phyloP scores from a whole-genome alignment of 2,888 invertebrate genomes.

The Caenorhabditis japonica region DNA sequence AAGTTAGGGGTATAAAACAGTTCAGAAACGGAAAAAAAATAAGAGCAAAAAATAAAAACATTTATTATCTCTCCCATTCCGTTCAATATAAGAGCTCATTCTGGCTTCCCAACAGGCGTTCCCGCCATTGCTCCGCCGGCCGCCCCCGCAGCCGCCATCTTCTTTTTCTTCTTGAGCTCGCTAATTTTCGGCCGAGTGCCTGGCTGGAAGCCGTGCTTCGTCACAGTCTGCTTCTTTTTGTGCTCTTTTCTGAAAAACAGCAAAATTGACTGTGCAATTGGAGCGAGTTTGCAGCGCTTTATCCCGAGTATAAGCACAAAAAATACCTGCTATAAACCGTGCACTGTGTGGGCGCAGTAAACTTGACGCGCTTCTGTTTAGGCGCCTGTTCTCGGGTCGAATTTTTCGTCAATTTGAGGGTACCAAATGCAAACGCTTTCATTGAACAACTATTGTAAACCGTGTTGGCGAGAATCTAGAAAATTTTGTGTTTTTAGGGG shows the following conservation, averaged over 20 bases:
- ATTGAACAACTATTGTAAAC: neutral
- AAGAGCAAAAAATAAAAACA: neutral
- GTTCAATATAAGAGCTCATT: neutral
- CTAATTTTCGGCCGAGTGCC: neutral
- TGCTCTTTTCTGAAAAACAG: constrained; percentile 2
- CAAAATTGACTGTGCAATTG: neutral
- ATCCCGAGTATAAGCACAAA: no score
- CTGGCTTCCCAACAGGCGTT: neutral
- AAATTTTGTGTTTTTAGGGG: no score
- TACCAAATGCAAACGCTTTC: neutral
- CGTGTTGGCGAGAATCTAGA: constrained; percentile 6
- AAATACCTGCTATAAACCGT: neutral
- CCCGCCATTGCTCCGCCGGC: neutral
- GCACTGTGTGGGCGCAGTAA: neutral
- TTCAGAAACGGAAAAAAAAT: no score
- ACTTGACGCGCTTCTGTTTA: no score
- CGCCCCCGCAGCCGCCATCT: neutral
- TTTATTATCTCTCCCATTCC: neutral
- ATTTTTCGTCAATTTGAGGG: neutral
- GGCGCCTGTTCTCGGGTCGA: neutral
- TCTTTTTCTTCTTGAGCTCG: constrained; percentile 1
- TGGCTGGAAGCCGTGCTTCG: neutral
- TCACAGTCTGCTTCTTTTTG: neutral
- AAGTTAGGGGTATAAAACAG: neutral
- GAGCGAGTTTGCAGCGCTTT: no score